Evolutionary conservation across 2,888 invertebrate species (phyloP), one percentile per base, ranked within the genome.

Genomic region (Hydraecia micacea): DNA sequence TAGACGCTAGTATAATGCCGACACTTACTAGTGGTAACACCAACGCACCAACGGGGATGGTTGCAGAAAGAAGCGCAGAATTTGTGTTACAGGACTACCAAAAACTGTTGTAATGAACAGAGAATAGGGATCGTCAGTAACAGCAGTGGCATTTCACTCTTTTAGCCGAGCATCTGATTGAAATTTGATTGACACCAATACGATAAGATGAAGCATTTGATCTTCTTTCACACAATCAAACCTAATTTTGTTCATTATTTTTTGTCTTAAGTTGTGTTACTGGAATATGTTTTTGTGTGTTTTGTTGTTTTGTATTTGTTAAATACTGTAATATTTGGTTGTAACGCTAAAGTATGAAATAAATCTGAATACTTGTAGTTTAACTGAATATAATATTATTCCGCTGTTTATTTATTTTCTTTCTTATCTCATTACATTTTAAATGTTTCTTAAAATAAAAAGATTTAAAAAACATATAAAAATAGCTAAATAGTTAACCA

Each of bases 1-100:
- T 97, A 0, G 98, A 98, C 91, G 98, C 98, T 0, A 98, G 98
- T 75, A 97, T 98, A 73, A 98, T 98, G 98, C 98, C 98, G 0
- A 96, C 93, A 8, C 97, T 98, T 69, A 97, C 98, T 0, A 98
- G 98, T 90, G 98, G 98, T 0, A 98, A 98, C 91, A 98, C 98
- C 0, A 98, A 98, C 90, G 98, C 98, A 0, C 98, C 98, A 0
- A 97, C 97, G 0, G 98, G 98, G 11, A 98, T 98, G 98, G 98
- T 98, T 71, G 98, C 97, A 0, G 98, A 98, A 91, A 98, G 98
- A 90, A 98, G 97, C 0, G 97, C 98, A 0, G 98, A 98, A 92
- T 96, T 98, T 93, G 97, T 98, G 70, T 98, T 98, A 91, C 96
- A 97, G 88, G 92, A 86, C 32, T 6, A 52, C 49, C 4, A 11